A percentile compares a stretch with the other conserved stretches of the same genome.
phyloP scores from a whole-genome alignment of 2,113 vertebrate genomes.

The Sinocyclocheilus anophthalmus region DNA sequence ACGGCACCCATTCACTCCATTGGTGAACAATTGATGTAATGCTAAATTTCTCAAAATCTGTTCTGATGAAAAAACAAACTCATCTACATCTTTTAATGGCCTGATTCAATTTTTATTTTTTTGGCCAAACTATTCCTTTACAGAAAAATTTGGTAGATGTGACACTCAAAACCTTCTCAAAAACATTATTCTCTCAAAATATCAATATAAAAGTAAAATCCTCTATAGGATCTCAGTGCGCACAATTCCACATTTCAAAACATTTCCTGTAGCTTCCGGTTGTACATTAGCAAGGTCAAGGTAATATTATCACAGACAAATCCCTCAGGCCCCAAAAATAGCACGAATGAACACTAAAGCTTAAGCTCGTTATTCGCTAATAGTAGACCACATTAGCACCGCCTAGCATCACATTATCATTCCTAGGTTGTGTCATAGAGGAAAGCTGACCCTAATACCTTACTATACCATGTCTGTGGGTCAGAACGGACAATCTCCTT shows the following conservation, averaged over 20 bases:
- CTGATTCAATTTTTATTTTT: background rate
- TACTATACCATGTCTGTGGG: slow-evolving; percentile 33
- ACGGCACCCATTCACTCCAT: no score
- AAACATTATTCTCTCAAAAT: background rate
- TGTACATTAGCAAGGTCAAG: background rate
- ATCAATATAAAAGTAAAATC: background rate
- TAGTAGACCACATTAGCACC: slow-evolving; percentile 19
- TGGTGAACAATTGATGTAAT: no score
- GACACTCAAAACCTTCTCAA: background rate
- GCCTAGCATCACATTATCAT: slow-evolving; percentile 18
- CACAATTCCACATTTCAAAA: background rate
- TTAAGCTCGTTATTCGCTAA: slow-evolving; percentile 5
- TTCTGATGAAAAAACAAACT: background rate
- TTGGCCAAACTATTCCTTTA: background rate
- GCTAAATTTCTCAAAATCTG: background rate
- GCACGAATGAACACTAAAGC: background rate
- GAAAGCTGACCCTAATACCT: slow-evolving; percentile 41
- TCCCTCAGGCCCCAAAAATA: slow-evolving; percentile 4
- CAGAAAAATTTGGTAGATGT: background rate
- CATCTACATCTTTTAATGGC: background rate
- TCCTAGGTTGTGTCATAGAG: slow-evolving; percentile 22
- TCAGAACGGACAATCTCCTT: slow-evolving; percentile 41
- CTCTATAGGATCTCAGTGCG: background rate
- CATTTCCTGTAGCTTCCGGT: background rate
- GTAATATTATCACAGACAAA: background rate